Evolutionary conservation across 2,113 vertebrate genomes (phyloP).

Genomic region (Atractosteus spatula): DNA sequence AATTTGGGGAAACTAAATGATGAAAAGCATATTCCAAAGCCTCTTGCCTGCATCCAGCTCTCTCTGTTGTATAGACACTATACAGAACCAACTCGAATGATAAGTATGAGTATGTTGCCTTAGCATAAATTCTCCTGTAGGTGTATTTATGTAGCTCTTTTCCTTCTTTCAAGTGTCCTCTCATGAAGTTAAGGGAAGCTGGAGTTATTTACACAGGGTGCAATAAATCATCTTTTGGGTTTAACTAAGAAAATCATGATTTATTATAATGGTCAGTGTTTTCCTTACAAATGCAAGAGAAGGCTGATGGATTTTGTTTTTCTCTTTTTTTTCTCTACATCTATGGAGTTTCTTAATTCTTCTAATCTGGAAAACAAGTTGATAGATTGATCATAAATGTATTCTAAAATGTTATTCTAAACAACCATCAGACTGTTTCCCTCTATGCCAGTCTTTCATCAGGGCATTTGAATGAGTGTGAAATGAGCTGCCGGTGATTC

Average conservation of each 20-base stretch:
- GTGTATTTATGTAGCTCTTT: slow-evolving; percentile 24
- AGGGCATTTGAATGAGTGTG: no score
- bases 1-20: slow-evolving; percentile 12
- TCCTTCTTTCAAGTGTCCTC: not conserved
- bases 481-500: no score
- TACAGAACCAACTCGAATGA: slow-evolving; percentile 19
- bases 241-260: slow-evolving; percentile 8
- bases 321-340: not conserved
- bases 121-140: slow-evolving; percentile 28
- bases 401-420: slow-evolving; percentile 28
- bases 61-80: not conserved
- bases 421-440: slow-evolving; percentile 10
- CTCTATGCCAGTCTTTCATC: no score
- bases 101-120: slow-evolving; percentile 26
- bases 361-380: not conserved
- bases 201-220: slow-evolving; percentile 4
- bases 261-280: slow-evolving; percentile 13
- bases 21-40: slow-evolving; percentile 19
- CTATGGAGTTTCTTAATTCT: not conserved
- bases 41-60: not conserved
- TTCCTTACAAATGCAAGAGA: slow-evolving; percentile 16
- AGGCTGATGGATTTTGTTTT: slow-evolving; percentile 12
- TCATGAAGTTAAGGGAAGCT: slow-evolving; percentile 13
- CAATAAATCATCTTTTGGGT: slow-evolving; percentile 26
- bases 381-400: slow-evolving; percentile 20